These are phyloP conservation scores for Melikaiella ostensackeni DNA, from an alignment of 2,888 invertebrate species.

Conservation along the genomic window DNA sequence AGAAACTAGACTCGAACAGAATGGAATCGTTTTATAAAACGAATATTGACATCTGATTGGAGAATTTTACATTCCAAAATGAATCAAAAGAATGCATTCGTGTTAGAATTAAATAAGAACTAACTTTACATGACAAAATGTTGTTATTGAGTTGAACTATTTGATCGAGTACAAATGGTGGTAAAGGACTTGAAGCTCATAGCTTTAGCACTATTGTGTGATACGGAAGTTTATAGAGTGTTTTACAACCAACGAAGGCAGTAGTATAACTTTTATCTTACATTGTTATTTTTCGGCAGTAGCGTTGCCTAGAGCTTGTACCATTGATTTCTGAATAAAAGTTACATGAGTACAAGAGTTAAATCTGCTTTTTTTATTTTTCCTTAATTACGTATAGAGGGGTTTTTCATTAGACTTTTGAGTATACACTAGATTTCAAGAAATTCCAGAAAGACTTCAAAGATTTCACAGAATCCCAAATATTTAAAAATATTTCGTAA, in stretches of 20 bases:
- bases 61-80: neutral
- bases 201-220: slow-evolving; percentile 13
- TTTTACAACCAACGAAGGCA: slow-evolving; percentile 3
- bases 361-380: neutral
- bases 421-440: too few relatives aligned
- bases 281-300: slow-evolving; percentile 14
- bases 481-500: too few relatives aligned
- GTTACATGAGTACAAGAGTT: slow-evolving; percentile 5
- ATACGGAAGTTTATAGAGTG: slow-evolving; percentile 5
- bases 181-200: neutral
- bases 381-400: neutral
- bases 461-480: too few relatives aligned
- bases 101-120: neutral
- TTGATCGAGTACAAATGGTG: slow-evolving; percentile 7
- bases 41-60: neutral
- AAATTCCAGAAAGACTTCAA: too few relatives aligned
- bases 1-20: neutral
- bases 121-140: slow-evolving; percentile 46
- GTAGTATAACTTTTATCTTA: slow-evolving; percentile 19
- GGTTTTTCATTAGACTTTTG: too few relatives aligned
- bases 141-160: slow-evolving; percentile 31
- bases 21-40: neutral
- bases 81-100: neutral
- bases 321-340: slow-evolving; percentile 18
- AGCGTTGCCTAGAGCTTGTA: slow-evolving; percentile 19